These are phyloP conservation scores for Lytechinus pictus DNA, from an alignment of 35 echinoderm and acorn worm genomes.

Conservation along the genomic window DNA sequence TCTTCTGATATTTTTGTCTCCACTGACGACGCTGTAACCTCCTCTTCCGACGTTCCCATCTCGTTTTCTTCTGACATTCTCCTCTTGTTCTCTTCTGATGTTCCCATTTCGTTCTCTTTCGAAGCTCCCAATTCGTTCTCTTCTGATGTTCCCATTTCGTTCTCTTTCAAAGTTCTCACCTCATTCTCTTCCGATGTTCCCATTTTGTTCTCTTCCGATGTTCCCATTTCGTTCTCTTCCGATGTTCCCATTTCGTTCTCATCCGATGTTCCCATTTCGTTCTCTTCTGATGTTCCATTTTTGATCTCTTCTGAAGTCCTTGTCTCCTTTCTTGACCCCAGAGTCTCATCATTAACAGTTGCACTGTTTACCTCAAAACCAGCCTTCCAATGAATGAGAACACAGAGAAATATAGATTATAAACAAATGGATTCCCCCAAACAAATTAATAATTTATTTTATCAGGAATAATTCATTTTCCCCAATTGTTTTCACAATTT, in stretches of 20 bases:
- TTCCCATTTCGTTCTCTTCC: background rate
- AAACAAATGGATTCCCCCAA: background rate
- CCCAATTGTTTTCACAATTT: background rate
- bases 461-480: background rate
- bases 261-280: background rate
- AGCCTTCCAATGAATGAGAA: background rate
- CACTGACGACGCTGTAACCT: background rate
- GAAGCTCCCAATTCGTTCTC: background rate
- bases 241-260: background rate
- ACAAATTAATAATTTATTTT: background rate
- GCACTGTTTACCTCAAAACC: background rate
- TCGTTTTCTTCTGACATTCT: background rate
- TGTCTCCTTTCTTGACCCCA: background rate
- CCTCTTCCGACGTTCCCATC: background rate
- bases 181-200: background rate
- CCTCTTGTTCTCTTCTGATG: background rate
- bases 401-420: background rate
- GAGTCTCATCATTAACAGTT: background rate
- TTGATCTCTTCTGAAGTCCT: background rate
- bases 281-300: background rate
- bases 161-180: background rate
- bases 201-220: background rate
- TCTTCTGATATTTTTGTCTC: background rate
- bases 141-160: background rate
- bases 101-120: background rate